Conservation (phyloP, 2,888 invertebrate species). For the Pristionchus exspectatus region DNA sequence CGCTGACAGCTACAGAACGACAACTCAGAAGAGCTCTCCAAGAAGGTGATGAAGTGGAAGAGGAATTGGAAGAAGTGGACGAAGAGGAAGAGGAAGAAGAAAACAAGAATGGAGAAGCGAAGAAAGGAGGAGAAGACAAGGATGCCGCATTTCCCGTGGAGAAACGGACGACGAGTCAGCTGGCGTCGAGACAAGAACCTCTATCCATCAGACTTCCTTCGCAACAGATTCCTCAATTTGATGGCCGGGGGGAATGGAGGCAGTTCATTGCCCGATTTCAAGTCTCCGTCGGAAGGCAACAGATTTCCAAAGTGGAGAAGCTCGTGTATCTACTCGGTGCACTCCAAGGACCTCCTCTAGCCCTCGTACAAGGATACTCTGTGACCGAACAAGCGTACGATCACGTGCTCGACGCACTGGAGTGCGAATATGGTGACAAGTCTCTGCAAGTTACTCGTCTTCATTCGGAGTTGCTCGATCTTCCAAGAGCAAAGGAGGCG, state of each 20-base stretch:
- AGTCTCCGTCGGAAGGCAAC: not conserved
- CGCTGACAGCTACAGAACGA: not conserved
- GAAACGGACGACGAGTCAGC: not conserved
- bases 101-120: too few relatives aligned
- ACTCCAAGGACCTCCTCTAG: not conserved
- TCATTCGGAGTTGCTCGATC: not conserved
- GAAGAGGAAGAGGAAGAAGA: too few relatives aligned
- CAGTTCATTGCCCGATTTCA: not conserved
- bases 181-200: not conserved
- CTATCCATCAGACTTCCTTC: not conserved
- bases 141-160: not conserved
- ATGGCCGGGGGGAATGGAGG: constrained; percentile 29
- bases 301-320: not conserved
- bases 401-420: not conserved
- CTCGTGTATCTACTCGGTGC: constrained; percentile 8
- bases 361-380: not conserved
- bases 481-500: not conserved
- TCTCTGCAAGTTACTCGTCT: not conserved
- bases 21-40: not conserved
- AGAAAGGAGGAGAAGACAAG: not conserved
- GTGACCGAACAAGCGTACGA: not conserved
- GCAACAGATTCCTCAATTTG: not conserved
- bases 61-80: not conserved
- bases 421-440: constrained; percentile 16
- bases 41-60: not conserved